phyloP scores from a whole-genome alignment of 2,888 invertebrate species.

The Anodontia alba region DNA sequence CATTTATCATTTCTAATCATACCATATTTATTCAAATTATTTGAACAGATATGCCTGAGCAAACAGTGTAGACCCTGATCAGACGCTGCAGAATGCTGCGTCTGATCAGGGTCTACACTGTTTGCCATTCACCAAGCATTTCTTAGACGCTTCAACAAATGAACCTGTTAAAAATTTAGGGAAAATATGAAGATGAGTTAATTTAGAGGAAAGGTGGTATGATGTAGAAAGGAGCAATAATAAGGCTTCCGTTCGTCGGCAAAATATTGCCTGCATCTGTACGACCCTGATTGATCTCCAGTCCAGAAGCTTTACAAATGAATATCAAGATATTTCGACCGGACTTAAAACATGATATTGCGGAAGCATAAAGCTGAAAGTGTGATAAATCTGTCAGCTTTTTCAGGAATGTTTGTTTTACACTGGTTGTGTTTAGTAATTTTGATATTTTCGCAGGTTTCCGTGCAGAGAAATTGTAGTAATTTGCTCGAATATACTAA shows the following conservation, averaged over 20 bases:
- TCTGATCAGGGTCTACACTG: no score
- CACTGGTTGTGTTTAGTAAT: background rate
- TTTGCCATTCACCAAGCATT: no score
- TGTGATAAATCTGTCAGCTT: conserved; percentile 2
- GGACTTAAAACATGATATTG: conserved; percentile 10
- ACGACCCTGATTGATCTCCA: conserved; percentile 45
- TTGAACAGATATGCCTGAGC: no score
- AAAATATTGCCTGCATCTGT: conserved; percentile 49
- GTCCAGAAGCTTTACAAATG: conserved; percentile 53
- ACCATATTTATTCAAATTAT: conserved; percentile 64
- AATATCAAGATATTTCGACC: conserved; percentile 8
- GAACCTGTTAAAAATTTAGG: no score
- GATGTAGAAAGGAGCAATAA: conserved; percentile 44
- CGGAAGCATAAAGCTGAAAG: conserved; percentile 8
- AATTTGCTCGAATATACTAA: no score
- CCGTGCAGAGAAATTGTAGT: background rate
- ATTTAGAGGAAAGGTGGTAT: no score
- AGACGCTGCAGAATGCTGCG: no score
- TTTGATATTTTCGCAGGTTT: background rate
- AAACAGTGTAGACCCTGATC: no score
- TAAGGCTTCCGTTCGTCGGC: conserved; percentile 51
- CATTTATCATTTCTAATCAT: conserved; percentile 61
- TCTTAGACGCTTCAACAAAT: no score
- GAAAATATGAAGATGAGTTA: no score
- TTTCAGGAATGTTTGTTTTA: background rate